Conservation (phyloP, 2,888 invertebrate species). For the Epistrophe grossulariae region DNA sequence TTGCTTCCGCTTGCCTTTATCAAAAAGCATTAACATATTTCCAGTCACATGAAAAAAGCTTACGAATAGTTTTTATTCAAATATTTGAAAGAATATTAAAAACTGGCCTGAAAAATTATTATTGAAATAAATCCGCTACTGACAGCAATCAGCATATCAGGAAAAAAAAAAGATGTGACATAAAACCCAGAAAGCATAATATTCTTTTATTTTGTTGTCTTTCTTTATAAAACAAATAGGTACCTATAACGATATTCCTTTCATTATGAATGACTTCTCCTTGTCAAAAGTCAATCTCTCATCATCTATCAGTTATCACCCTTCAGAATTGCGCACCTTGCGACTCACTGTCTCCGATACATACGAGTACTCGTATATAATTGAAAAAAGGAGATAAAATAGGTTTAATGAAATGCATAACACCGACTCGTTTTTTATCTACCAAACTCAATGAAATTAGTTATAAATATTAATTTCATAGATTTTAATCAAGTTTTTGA, state of each 20-base stretch:
- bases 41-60: background rate
- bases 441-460: constrained; percentile 43
- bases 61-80: too few species aligned
- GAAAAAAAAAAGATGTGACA: too few species aligned
- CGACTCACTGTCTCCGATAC: constrained; percentile 41
- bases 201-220: background rate
- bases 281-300: constrained; percentile 14
- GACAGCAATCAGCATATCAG: too few species aligned
- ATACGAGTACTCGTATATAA: background rate
- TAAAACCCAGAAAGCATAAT: background rate
- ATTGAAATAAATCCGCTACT: too few species aligned
- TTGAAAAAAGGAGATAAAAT: background rate
- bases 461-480: constrained; percentile 63
- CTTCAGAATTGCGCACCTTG: constrained; percentile 25
- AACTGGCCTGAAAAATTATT: too few species aligned
- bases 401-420: constrained; percentile 14
- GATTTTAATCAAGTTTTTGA: constrained; percentile 58
- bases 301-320: background rate
- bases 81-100: too few species aligned
- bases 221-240: background rate
- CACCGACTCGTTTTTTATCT: constrained; percentile 31
- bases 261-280: constrained; percentile 19
- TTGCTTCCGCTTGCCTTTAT: too few species aligned
- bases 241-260: background rate
- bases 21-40: too few species aligned